These are phyloP conservation scores for Chloroceryle aenea DNA, from an alignment of 2,113 vertebrate species.

Conservation along the genomic window DNA sequence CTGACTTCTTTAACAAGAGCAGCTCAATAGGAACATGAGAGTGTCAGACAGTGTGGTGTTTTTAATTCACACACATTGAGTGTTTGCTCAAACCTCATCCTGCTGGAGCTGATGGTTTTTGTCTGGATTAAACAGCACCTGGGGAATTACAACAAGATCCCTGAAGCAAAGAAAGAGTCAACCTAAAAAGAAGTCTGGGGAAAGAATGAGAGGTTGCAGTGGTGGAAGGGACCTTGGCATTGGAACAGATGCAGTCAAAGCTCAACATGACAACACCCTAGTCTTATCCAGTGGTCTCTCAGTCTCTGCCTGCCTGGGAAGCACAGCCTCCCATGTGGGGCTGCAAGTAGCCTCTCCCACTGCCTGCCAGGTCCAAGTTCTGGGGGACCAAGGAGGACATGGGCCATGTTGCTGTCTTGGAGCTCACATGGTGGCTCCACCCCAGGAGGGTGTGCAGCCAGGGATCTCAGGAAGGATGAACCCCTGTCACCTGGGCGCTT, in stretches of 20 bases:
- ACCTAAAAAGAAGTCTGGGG: not conserved
- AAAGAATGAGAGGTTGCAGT: not conserved
- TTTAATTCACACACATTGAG: not conserved
- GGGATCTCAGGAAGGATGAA: not conserved
- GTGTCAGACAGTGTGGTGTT: not conserved
- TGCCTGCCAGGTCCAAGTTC: accelerated
- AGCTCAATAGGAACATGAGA: not conserved
- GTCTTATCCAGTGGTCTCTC: accelerated
- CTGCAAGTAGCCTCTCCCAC: accelerated
- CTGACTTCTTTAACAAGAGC: not conserved
- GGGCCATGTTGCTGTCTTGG: accelerated
- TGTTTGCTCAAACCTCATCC: not conserved
- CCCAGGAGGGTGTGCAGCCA: accelerated
- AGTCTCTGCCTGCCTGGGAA: accelerated
- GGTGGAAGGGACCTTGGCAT: not conserved
- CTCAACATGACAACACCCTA: accelerated
- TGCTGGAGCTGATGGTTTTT: not conserved
- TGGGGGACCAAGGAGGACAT: accelerated
- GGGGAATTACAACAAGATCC: not conserved
- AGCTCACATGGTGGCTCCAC: accelerated
- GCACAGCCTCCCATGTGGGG: accelerated
- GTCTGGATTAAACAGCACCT: not conserved
- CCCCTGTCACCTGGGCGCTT: accelerated
- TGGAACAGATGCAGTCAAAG: not conserved
- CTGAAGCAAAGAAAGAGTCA: not conserved